Conservation (phyloP, 2,888 invertebrate genomes). For the Tanytarsus gracilentus region DNA sequence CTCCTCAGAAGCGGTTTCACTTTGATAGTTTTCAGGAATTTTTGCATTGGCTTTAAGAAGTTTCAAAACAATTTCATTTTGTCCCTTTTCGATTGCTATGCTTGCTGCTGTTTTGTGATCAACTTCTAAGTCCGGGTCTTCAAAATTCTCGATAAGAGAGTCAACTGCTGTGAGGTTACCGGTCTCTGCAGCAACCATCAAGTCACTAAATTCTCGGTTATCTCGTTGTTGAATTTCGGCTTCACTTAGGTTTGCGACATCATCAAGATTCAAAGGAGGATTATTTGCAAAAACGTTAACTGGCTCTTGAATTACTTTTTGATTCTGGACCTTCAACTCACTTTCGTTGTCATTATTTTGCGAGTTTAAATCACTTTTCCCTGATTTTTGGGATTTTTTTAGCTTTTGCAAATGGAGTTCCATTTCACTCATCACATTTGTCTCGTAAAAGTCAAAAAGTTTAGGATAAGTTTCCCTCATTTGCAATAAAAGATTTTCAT, state of each 20-base stretch:
- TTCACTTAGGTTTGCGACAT: no score
- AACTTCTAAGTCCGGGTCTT: neutral
- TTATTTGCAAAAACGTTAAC: no score
- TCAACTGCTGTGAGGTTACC: neutral
- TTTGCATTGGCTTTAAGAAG: neutral
- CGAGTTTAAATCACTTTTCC: no score
- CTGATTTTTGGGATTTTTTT: no score
- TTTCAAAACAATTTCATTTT: neutral
- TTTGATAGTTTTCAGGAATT: neutral
- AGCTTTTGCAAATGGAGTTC: neutral
- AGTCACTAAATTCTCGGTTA: neutral
- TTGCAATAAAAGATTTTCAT: neutral
- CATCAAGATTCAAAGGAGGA: no score
- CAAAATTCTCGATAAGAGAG: neutral
- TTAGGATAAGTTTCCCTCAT: neutral
- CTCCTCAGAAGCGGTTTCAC: neutral
- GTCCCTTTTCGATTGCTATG: neutral
- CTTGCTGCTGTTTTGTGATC: neutral
- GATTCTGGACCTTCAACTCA: no score
- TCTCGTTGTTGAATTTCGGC: no score
- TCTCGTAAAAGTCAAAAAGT: neutral
- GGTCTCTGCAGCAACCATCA: neutral
- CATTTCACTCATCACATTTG: neutral
- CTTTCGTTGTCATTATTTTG: no score
- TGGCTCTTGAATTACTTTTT: no score